These are phyloP conservation scores for Gambusia yucatana DNA, from an alignment of 2,797 vertebrate genomes.

Conservation along the genomic window DNA sequence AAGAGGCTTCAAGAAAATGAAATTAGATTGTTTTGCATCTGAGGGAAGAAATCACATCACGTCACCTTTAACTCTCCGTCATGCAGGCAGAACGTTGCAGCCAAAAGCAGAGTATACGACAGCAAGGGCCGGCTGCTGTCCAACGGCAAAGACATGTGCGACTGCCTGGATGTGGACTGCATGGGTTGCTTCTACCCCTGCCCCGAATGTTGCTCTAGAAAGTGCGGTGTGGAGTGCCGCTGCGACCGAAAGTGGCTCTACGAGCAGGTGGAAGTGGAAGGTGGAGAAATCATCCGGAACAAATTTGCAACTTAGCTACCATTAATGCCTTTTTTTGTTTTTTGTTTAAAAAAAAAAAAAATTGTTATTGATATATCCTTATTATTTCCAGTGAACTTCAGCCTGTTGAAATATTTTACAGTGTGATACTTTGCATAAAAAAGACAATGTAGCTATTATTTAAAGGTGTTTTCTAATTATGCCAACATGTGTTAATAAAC, in stretches of 20 bases:
- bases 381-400: not conserved
- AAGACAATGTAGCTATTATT: conserved; percentile 2
- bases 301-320: conserved; percentile 83
- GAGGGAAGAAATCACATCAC: not conserved
- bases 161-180: conserved; percentile 95
- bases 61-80: conserved; percentile 13
- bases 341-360: not conserved
- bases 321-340: not conserved
- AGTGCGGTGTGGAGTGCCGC: conserved; percentile 93
- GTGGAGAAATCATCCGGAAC: conserved; percentile 94
- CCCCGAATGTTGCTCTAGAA: conserved; percentile 89
- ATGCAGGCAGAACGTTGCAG: conserved; percentile 84
- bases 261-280: conserved; percentile 97
- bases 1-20: conserved; percentile 2
- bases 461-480: conserved; percentile 9
- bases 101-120: conserved; percentile 94
- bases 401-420: conserved; percentile 3
- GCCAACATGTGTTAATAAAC: conserved; percentile 27
- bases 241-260: conserved; percentile 98
- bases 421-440: not conserved
- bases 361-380: not conserved
- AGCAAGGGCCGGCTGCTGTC: conserved; percentile 89
- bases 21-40: not conserved
- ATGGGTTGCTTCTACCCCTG: conserved; percentile 98
- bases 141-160: conserved; percentile 92